Evolutionary conservation across 2,888 invertebrate species (phyloP).

Genomic region (Caenorhabditis macrosperma): DNA sequence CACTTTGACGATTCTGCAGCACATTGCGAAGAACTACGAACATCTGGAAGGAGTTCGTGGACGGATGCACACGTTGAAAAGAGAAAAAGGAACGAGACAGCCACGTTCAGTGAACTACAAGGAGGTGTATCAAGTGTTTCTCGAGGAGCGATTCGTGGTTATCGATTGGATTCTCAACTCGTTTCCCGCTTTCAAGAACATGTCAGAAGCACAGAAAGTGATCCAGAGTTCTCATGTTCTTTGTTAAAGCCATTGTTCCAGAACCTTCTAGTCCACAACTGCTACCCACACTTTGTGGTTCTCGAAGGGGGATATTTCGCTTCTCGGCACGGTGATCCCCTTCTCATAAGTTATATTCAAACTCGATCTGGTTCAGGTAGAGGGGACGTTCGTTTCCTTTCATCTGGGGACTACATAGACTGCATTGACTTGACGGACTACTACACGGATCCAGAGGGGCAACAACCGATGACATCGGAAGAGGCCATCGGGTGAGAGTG

Average conservation of each 20-base stretch:
- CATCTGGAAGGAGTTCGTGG: neutral
- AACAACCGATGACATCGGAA: conserved; percentile 52
- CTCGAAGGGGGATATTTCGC: conserved; percentile 56
- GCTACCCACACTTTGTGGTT: conserved; percentile 57
- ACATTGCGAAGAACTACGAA: neutral
- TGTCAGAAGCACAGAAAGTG: neutral
- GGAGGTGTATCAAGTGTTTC: conserved; percentile 46
- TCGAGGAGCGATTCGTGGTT: conserved; percentile 43
- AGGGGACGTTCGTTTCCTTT: conserved; percentile 53
- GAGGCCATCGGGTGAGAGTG: conserved; percentile 41
- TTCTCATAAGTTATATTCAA: too few relatives aligned
- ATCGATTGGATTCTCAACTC: conserved; percentile 50
- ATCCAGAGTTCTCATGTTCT: too few relatives aligned
- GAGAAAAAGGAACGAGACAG: neutral
- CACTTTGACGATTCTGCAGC: conserved; percentile 1
- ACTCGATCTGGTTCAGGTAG: too few relatives aligned
- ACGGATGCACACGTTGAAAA: neutral
- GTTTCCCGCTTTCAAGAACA: conserved; percentile 5
- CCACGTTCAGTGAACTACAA: conserved; percentile 50
- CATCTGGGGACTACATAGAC: conserved; percentile 60
- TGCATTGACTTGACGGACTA: conserved; percentile 47
- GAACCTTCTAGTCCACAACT: conserved; percentile 53
- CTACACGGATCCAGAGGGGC: conserved; percentile 52
- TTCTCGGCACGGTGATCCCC: conserved; percentile 31
- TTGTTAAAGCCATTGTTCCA: neutral